A percentile compares a stretch with the other conserved stretches of the same genome.
phyloP scores from a whole-genome alignment of 2,888 invertebrate species.

The Aelia acuminata region DNA sequence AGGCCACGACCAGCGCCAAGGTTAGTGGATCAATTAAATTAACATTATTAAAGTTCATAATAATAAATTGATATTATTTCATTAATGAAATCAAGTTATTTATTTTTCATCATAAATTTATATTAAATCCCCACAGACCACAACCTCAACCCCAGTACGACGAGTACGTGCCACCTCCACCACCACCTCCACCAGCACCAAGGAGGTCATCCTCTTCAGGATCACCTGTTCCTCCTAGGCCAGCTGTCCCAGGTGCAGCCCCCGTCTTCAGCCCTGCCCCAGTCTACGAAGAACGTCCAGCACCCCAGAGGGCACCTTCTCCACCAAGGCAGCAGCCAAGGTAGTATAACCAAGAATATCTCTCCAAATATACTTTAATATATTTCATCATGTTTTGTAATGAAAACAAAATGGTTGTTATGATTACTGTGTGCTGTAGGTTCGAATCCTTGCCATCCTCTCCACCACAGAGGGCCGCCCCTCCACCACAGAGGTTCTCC shows the following conservation, averaged over 20 bases:
- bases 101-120: too few relatives aligned
- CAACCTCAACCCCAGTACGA: slow-evolving; percentile 62
- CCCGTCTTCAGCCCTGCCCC: slow-evolving; percentile 67
- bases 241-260: slow-evolving; percentile 66
- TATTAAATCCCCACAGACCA: slow-evolving; percentile 50
- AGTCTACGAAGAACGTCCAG: slow-evolving; percentile 65
- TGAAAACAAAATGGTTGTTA: too few relatives aligned
- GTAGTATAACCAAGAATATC: background rate
- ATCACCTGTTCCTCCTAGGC: slow-evolving; percentile 65
- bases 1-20: slow-evolving; percentile 67
- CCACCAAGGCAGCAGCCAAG: slow-evolving; percentile 67
- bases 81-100: too few relatives aligned
- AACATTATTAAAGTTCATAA: too few relatives aligned
- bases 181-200: slow-evolving; percentile 67
- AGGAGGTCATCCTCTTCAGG: slow-evolving; percentile 66
- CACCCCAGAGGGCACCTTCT: slow-evolving; percentile 65
- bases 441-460: slow-evolving; percentile 65
- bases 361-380: too few relatives aligned
- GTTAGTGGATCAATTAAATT: slow-evolving; percentile 20
- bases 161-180: slow-evolving; percentile 61
- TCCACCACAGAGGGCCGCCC: slow-evolving; percentile 67
- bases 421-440: too few relatives aligned
- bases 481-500: slow-evolving; percentile 63
- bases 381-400: too few relatives aligned
- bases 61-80: too few relatives aligned